These are phyloP conservation scores for Conopomorpha cramerella DNA, from an alignment of 1,140 invertebrate species.

Conservation along the genomic window DNA sequence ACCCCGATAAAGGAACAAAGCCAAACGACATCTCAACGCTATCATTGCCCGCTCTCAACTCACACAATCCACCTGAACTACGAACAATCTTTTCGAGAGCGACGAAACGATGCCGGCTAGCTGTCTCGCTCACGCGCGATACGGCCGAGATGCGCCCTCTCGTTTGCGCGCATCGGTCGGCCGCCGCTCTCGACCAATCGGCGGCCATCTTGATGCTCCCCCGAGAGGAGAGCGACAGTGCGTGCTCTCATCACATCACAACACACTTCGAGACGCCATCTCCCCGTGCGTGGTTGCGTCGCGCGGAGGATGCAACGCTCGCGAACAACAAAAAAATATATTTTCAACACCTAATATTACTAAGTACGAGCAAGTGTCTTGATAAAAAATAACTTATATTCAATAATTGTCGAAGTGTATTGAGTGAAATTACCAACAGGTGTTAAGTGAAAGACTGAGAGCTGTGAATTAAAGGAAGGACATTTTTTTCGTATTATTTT, in stretches of 20 bases:
- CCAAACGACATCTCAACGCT: conserved; percentile 40
- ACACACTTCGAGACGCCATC: conserved; percentile 56
- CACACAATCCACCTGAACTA: conserved; percentile 52
- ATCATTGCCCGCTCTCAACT: conserved; percentile 47
- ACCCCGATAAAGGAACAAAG: conserved; percentile 20
- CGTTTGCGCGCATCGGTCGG: conserved; percentile 37
- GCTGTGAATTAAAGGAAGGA: conserved; percentile 27
- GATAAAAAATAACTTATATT: conserved; percentile 22
- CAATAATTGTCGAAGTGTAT: conserved; percentile 24
- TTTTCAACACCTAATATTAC: too few relatives aligned
- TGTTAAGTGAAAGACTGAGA: conserved; percentile 39
- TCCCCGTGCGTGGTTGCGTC: conserved; percentile 50
- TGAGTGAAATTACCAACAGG: conserved; percentile 28
- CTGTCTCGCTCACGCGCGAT: conserved; percentile 35
- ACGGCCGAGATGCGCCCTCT: conserved; percentile 40
- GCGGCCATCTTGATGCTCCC: conserved; percentile 55
- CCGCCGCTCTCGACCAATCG: conserved; percentile 48
- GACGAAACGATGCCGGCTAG: conserved; percentile 37
- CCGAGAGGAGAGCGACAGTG: conserved; percentile 58
- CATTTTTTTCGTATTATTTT: conserved; percentile 32
- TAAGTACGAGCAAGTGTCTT: too few relatives aligned
- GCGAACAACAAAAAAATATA: too few relatives aligned
- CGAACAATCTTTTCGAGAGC: conserved; percentile 37
- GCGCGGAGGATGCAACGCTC: too few relatives aligned
- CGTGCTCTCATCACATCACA: conserved; percentile 57